Conservation (phyloP, 2,797 vertebrate genomes). For the Poecilia picta region DNA sequence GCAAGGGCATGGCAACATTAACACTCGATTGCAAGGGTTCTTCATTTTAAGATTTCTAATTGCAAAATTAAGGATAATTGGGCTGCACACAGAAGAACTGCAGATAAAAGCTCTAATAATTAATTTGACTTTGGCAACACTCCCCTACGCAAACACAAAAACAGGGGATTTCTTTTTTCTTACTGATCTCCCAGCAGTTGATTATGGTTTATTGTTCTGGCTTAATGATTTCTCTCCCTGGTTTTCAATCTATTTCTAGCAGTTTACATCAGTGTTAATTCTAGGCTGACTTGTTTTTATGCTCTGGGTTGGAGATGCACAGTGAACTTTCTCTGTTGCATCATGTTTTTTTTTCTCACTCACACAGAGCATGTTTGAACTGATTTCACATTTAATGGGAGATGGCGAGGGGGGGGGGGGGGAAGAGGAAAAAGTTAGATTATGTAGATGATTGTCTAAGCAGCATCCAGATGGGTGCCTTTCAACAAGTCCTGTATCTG, state of each 20-base stretch:
- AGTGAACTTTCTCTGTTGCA: constrained; percentile 60
- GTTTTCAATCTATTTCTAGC: constrained; percentile 73
- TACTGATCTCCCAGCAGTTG: constrained; percentile 53
- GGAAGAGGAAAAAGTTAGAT: constrained; percentile 36
- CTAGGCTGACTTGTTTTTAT: constrained; percentile 36
- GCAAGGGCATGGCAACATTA: constrained; percentile 73
- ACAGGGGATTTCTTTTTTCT: constrained; percentile 32
- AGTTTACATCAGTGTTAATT: constrained; percentile 67
- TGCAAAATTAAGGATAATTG: constrained; percentile 79
- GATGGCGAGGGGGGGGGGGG: constrained; percentile 29
- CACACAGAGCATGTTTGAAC: constrained; percentile 55
- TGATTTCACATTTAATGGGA: constrained; percentile 60
- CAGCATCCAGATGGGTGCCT: constrained; percentile 71
- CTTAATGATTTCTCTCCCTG: constrained; percentile 61
- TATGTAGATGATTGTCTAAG: constrained; percentile 66
- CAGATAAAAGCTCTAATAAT: constrained; percentile 79
- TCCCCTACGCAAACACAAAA: constrained; percentile 37
- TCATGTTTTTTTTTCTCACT: constrained; percentile 44
- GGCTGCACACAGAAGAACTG: constrained; percentile 72
- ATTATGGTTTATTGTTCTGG: constrained; percentile 65
- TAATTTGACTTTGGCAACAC: constrained; percentile 71
- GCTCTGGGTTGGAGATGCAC: constrained; percentile 32
- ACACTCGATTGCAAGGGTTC: constrained; percentile 71
- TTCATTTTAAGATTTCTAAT: constrained; percentile 76
- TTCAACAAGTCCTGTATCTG: constrained; percentile 77